Conservation (phyloP, 2,888 invertebrate genomes). For the Esperia sulphurella region DNA sequence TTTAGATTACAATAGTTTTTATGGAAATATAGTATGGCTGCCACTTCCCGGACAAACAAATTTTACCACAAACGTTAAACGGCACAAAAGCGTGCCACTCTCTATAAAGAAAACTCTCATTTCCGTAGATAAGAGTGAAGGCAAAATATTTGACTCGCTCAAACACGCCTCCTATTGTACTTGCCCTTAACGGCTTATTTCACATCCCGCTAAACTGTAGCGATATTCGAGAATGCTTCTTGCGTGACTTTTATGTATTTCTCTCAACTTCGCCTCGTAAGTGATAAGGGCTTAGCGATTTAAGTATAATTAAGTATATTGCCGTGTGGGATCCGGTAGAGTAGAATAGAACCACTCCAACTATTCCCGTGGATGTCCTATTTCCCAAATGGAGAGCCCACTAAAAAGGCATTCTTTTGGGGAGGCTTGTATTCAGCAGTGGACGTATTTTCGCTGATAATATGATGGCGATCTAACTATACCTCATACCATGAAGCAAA, state of each 20-base stretch:
- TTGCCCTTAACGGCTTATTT: conserved; percentile 21
- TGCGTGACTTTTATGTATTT: conserved; percentile 17
- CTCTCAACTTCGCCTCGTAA: conserved; percentile 5
- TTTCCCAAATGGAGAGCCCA: too few relatives aligned
- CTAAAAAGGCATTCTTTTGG: too few relatives aligned
- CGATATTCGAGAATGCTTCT: conserved; percentile 15
- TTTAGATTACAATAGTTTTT: neutral
- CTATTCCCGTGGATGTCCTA: too few relatives aligned
- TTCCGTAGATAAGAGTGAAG: neutral
- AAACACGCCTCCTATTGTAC: conserved; percentile 9
- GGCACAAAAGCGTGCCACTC: neutral
- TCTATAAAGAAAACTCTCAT: neutral
- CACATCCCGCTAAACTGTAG: conserved; percentile 17
- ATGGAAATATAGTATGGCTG: too few relatives aligned
- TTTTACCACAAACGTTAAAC: neutral
- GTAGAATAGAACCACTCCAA: too few relatives aligned
- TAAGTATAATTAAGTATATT: too few relatives aligned
- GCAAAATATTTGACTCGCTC: conserved; percentile 1
- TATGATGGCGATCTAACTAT: too few relatives aligned
- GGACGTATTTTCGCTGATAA: too few relatives aligned
- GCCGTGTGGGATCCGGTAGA: too few relatives aligned
- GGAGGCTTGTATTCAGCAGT: too few relatives aligned
- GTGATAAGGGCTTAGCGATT: conserved; percentile 5
- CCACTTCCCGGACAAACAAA: neutral
- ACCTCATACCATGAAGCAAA: too few relatives aligned